Evolutionary conservation across 1,140 invertebrate species (phyloP).

Genomic region (Leptinotarsa lineolata): DNA sequence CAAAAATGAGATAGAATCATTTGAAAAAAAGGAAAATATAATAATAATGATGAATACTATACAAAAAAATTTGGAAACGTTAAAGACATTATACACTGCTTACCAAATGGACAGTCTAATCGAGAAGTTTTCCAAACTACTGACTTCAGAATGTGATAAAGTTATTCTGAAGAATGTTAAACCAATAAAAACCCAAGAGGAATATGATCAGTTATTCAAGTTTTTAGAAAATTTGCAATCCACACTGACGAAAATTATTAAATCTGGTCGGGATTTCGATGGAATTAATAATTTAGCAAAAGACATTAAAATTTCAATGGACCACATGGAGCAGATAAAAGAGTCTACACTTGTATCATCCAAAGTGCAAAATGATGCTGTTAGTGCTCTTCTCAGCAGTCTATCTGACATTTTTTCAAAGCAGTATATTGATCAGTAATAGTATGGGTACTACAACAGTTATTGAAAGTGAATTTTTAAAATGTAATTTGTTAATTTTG

Average conservation of each 20-base stretch:
- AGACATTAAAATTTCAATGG: conserved; percentile 8
- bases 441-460: too few relatives aligned
- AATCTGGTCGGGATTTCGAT: conserved; percentile 21
- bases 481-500: too few relatives aligned
- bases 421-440: conserved; percentile 7
- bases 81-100: conserved; percentile 20
- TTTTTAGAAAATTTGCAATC: conserved; percentile 13
- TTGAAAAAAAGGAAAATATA: conserved; percentile 18
- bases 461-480: too few relatives aligned
- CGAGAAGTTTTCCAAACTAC: background rate
- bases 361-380: conserved; percentile 5
- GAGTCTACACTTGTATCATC: background rate
- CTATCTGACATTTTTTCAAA: conserved; percentile 28
- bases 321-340: background rate
- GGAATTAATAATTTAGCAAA: conserved; percentile 25
- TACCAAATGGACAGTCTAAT: conserved; percentile 23
- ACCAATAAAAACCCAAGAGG: conserved; percentile 27
- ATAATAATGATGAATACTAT: conserved; percentile 18
- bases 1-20: conserved; percentile 11
- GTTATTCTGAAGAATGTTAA: conserved; percentile 29
- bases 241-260: conserved; percentile 21
- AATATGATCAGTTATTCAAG: conserved; percentile 31
- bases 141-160: conserved; percentile 16
- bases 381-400: background rate
- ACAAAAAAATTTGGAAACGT: conserved; percentile 10